phyloP scores from a whole-genome alignment of 1,140 invertebrate genomes.

The Pogonus chalceus region DNA sequence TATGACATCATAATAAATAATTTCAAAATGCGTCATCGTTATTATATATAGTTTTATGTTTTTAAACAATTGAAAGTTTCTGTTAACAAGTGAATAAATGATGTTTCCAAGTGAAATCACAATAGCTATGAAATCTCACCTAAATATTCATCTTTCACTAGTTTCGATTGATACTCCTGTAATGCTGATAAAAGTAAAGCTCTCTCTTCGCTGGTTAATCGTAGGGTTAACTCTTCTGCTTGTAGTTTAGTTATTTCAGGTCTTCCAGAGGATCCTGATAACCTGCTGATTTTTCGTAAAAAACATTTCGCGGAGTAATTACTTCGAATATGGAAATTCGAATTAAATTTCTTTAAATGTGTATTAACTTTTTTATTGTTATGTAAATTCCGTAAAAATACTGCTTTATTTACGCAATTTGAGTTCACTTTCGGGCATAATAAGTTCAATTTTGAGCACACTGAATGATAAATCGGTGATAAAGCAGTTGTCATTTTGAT shows the following conservation, averaged over 20 bases:
- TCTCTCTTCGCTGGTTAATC: slow-evolving; percentile 57
- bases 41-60: too few species aligned
- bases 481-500: background rate
- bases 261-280: slow-evolving; percentile 25
- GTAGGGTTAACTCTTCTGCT: slow-evolving; percentile 55
- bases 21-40: too few species aligned
- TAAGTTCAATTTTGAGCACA: background rate
- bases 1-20: too few species aligned
- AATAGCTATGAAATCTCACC: too few species aligned
- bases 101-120: too few species aligned
- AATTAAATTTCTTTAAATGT: background rate
- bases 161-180: slow-evolving; percentile 58
- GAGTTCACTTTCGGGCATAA: background rate
- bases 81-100: too few species aligned
- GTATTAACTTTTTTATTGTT: background rate
- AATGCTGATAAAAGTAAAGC: slow-evolving; percentile 50
- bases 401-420: background rate
- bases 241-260: slow-evolving; percentile 45
- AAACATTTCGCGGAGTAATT: background rate
- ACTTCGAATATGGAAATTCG: background rate
- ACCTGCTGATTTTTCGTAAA: background rate
- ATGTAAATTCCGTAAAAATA: background rate
- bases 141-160: slow-evolving; percentile 61
- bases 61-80: too few species aligned
- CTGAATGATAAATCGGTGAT: background rate